Base-by-base conservation (phyloP, 1,140 invertebrate species). In the Pararge aegeria region DNA sequence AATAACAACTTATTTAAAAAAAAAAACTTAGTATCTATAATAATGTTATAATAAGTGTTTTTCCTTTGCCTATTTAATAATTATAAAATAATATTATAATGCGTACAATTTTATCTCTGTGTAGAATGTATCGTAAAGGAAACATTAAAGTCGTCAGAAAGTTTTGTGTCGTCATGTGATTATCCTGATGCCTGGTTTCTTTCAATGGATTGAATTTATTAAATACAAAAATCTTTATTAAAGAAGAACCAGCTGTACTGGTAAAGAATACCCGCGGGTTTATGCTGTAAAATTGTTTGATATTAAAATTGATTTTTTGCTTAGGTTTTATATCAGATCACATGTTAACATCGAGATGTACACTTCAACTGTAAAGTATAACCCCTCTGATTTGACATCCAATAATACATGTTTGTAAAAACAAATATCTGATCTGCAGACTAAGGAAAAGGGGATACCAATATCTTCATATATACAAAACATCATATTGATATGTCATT, bases 41-140 rank as follows among this genome's bases (percentile, higher is more conserved):
- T 83, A 78, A 78, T 78, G 76, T 75, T 78, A 74, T 52, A 75
- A 75, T 86, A 82, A 86, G 79, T 87, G 80, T 87, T 89, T 86
- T 83, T 82, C 65, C 70, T 89, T 89, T 85, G 87, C 82, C 87
- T 89, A 87, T 87, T 81, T 87, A 87, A 82, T 80, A 72, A 68
- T 64, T 27, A 49, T 42, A 18, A 21, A 49, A 44, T 57, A 78
- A 72, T 73, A 69, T 83, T 75, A 71, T 78, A 82, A 88, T 83
- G 81, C 80, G 80, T 88, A 87, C 78, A 85, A 88, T 83, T 81
- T 77, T 80, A 82, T 86, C 73, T 73, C 73, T 76, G 75, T 82
- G 80, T 78, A 80, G 73, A 73, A 75, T 78, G 54, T 80, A 63
- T 62, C 13, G 56, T 75, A 34, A 34, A 74, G 73, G 46, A 55